Evolutionary conservation across 2,113 vertebrate species (phyloP), one percentile per base, ranked within the genome.

Genomic region (Antechinus flavipes): DNA sequence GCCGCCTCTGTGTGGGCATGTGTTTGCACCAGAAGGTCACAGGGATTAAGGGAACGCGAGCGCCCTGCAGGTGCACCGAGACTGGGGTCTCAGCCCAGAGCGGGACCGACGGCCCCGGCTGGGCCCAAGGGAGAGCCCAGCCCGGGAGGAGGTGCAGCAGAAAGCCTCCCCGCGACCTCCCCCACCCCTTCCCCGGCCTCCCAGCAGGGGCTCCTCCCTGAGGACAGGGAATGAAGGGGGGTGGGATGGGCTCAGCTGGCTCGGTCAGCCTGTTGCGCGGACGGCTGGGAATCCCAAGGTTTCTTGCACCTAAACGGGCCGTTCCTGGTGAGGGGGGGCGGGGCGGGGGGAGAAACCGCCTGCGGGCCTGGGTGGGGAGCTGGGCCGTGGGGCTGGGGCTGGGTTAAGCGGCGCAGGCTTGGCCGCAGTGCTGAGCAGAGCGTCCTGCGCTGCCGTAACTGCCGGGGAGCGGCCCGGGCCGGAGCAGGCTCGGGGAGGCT

Each of bases 21-120:
- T 68, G 61, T 68, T 68, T 68, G 61, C 35, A 35, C 30, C 61
- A 35, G 97, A 97, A 94, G 96, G 98, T 98, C 97, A 96, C 95
- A 76, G 27, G 97, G 97, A 96, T 97, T 98, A 97, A 96, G 91
- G 53, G 30, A 96, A 61, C 54, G 0, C 46, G 30, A 35, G 61
- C 30, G 30, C 61, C 61, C 61, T 68, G 61, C 61, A 68, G 61
- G 61, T 68, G 61, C 61, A 68, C 30, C 8, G 61, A n/a, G 30
- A 68, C 16, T 68, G 61, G 35, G 58, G 30, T n/a, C 61, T 68
- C 30, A 68, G 61, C 61, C 61, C 30, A 16, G 12, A 68, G 61
- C 30, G 61, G 61, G 61, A 68, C 61, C 30, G 58, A 61, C 12
- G 16, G 30, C 61, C 16, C 61, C 30, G 35, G 61, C 30, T 35